Conservation (phyloP, 2,888 invertebrate species). For the Thymelicus acteon region DNA sequence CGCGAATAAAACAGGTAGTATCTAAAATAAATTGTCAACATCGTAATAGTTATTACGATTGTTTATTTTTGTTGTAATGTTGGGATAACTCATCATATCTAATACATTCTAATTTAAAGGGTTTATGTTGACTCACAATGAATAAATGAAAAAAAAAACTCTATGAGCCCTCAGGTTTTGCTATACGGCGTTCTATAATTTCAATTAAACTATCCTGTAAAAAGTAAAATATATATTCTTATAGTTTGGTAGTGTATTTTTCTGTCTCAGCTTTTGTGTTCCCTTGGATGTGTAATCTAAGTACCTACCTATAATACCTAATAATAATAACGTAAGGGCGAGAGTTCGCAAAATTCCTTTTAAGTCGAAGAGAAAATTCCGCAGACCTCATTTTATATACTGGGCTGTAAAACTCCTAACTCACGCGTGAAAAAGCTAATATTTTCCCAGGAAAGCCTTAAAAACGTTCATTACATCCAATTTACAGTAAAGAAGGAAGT, state of each 20-base stretch:
- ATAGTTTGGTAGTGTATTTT: not conserved
- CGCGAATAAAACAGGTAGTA: conserved; percentile 30
- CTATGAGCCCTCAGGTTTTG: too few relatives aligned
- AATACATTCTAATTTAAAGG: too few relatives aligned
- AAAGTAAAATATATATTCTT: too few relatives aligned
- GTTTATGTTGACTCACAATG: too few relatives aligned
- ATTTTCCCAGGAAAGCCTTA: conserved; percentile 58
- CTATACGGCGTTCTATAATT: too few relatives aligned
- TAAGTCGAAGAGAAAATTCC: conserved; percentile 50
- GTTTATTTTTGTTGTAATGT: not conserved
- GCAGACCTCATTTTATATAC: conserved; percentile 56
- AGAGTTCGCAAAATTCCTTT: conserved; percentile 51
- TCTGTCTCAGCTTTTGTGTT: conserved; percentile 13
- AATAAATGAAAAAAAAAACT: too few relatives aligned
- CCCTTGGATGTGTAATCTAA: conserved; percentile 25
- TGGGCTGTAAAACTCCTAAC: conserved; percentile 56
- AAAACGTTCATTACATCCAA: conserved; percentile 62
- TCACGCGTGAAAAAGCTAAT: conserved; percentile 63
- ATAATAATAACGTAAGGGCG: conserved; percentile 36
- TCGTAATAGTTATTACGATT: not conserved
- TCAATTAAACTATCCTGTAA: too few relatives aligned
- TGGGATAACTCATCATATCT: not conserved
- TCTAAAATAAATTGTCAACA: conserved; percentile 19
- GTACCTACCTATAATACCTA: conserved; percentile 26
- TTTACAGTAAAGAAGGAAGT: conserved; percentile 50